A percentile compares a stretch with the other conserved stretches of the same genome.
Evolutionary conservation across 2,113 vertebrate species (phyloP).

Genomic region (Dolichotis patagonum): DNA sequence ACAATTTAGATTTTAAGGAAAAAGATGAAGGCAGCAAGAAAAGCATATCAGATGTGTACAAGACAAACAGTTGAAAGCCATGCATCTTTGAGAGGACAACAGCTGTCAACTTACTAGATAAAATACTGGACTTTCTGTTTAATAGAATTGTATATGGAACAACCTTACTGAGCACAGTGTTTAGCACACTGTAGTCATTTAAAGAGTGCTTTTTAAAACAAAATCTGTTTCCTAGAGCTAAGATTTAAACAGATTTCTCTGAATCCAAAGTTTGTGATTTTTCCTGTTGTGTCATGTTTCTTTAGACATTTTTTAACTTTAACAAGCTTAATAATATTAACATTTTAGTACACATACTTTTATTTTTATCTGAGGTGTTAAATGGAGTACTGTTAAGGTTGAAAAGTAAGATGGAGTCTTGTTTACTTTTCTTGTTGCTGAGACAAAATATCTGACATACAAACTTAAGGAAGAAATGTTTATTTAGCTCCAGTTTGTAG

Average conservation of each 20-base stretch:
- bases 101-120: not conserved
- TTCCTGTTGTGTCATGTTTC: not conserved
- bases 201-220: not conserved
- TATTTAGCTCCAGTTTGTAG: not conserved
- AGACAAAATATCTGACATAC: not conserved
- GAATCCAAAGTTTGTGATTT: not conserved
- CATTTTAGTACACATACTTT: not conserved
- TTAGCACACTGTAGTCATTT: not conserved
- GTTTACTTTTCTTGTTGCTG: not conserved
- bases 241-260: not conserved
- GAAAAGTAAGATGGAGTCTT: not conserved
- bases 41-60: not conserved
- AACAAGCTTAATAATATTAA: not conserved
- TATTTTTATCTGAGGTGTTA: not conserved
- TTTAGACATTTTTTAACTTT: not conserved
- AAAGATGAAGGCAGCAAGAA: not conserved
- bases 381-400: not conserved
- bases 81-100: not conserved
- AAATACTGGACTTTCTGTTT: not conserved
- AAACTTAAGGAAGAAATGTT: not conserved
- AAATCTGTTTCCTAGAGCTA: not conserved
- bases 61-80: not conserved
- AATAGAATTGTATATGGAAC: not conserved
- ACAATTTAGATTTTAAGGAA: not conserved
- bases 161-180: not conserved